Conservation (phyloP, 1,140 invertebrate genomes). For the Drosophila nannoptera region DNA sequence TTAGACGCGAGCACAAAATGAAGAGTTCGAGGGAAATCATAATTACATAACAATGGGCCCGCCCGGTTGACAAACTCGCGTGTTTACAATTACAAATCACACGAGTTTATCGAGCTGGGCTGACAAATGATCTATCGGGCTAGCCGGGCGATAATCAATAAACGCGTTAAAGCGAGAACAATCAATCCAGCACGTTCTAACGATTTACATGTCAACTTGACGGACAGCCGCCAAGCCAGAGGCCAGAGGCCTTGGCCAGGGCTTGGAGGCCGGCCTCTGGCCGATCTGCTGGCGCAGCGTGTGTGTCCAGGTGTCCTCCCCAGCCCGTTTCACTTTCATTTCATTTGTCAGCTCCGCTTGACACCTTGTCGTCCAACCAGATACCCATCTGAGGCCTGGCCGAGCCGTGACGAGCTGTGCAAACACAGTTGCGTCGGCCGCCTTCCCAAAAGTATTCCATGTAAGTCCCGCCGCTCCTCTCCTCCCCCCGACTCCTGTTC, state of each 20-base stretch:
- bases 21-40: conserved; percentile 57
- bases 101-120: conserved; percentile 32
- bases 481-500: not conserved
- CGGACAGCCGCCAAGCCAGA: conserved; percentile 20
- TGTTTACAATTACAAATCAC: conserved; percentile 71
- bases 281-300: conserved; percentile 29
- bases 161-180: conserved; percentile 57
- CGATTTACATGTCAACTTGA: conserved; percentile 77
- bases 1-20: conserved; percentile 52
- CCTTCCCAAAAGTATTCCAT: conserved; percentile 24
- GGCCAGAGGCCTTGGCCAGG: conserved; percentile 8
- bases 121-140: conserved; percentile 61
- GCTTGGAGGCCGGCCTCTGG: conserved; percentile 28
- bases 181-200: conserved; percentile 74
- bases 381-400: conserved; percentile 51
- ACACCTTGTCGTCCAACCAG: conserved; percentile 63
- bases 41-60: conserved; percentile 51
- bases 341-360: conserved; percentile 71
- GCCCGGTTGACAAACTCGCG: conserved; percentile 45
- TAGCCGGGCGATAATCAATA: conserved; percentile 33
- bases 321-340: conserved; percentile 52
- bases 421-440: conserved; percentile 68
- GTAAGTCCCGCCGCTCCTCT: not conserved
- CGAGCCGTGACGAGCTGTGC: conserved; percentile 16
- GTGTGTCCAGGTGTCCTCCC: conserved; percentile 72